Evolutionary conservation across 2,113 vertebrate species (phyloP).

Genomic region (Platanista minor): DNA sequence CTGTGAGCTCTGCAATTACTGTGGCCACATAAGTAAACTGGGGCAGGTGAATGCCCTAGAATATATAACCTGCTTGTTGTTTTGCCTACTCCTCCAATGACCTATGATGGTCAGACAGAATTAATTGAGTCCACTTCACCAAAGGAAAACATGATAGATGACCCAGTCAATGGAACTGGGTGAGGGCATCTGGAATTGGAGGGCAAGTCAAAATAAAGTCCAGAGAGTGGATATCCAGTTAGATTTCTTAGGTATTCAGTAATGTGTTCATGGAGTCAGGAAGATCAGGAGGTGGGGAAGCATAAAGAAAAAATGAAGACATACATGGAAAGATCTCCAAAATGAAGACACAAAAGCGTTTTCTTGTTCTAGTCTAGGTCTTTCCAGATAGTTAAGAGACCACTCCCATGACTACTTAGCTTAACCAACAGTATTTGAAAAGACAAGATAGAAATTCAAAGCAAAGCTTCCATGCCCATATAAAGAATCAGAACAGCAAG

Average conservation of each 20-base stretch:
- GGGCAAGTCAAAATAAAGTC: not conserved
- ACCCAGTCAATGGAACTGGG: too few relatives aligned
- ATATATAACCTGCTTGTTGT: not conserved
- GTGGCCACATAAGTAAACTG: not conserved
- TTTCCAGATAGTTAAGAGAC: not conserved
- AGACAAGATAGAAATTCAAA: slow-evolving; percentile 1
- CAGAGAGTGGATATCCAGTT: not conserved
- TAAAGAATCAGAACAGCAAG: not conserved
- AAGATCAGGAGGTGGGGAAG: not conserved
- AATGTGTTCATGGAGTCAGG: not conserved
- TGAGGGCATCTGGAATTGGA: not conserved
- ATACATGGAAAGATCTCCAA: not conserved
- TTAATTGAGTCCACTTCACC: not conserved
- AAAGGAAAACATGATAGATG: not conserved
- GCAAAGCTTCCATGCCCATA: not conserved
- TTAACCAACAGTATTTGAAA: not conserved
- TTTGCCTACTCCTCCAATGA: not conserved
- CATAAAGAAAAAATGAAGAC: not conserved
- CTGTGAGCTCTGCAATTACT: not conserved
- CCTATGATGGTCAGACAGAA: not conserved
- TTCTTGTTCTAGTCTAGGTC: not conserved
- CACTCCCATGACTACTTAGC: not conserved
- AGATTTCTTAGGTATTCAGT: not conserved
- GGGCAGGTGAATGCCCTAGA: not conserved
- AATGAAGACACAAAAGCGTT: not conserved